Base-by-base conservation (phyloP, 2,888 invertebrate genomes). In the Stenotaenia linearis region DNA sequence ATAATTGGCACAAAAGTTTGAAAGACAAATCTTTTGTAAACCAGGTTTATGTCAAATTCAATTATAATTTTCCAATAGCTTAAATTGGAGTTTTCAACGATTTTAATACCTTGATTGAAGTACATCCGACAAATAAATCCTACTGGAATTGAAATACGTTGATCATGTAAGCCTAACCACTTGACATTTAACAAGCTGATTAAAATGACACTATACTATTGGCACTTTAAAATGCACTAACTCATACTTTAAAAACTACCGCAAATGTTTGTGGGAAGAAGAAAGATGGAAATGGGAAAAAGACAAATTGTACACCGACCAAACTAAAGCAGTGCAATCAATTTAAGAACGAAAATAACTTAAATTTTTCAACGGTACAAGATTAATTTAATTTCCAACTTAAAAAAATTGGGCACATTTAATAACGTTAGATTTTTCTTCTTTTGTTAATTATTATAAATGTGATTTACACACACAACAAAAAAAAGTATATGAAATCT, bases 201-300 rank as follows among this genome's bases (percentile, higher is more conserved):
- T n/a, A 69, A 69, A 69, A 69, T 69, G 69, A 69, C 28, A 69
- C 25, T n/a, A 28, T n/a, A n/a, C n/a, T 25, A 69, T 69, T 69
- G 69, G 28, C 69, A 69, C n/a, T 69, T 69, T n/a, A 28, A 69
- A 10, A 69, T 69, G 12, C 69, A 69, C 50, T 50, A 69, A 69
- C 12, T 69, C 69, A 69, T 69, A 28, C 28, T 69, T 69, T 69
- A 69, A 69, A 69, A 21, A 69, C 25, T 5, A 69, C 69, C 69
- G 18, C 50, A 69, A 69, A 69, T 69, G 69, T 69, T 69, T 69
- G 69, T 28, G 69, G 69, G 25, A 28, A 28, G 69, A 69, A 69
- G 69, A 69, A 28, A 28, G 15, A 69, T 69, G 69, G 69, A 69
- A 23, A 69, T 28, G 28, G 28, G 69, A 6, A 69, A 28, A 69